These are phyloP conservation scores for Channa argus DNA, from an alignment of 2,113 vertebrate species.

Conservation along the genomic window DNA sequence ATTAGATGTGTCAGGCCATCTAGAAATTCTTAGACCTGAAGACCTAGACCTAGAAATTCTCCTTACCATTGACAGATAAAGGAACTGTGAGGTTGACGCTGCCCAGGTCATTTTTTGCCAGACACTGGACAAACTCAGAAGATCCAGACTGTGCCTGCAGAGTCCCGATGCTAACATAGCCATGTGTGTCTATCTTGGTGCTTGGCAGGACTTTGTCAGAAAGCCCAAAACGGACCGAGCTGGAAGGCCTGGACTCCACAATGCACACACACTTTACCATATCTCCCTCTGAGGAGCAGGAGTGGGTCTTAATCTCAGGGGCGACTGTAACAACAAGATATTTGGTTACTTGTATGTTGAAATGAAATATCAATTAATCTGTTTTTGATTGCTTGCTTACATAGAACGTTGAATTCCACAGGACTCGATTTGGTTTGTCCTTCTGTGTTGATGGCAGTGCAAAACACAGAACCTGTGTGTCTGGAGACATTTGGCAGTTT, in stretches of 20 bases:
- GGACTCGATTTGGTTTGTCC: constrained; percentile 55
- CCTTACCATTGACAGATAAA: constrained; percentile 40
- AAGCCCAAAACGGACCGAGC: constrained; percentile 63
- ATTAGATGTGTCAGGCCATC: not conserved
- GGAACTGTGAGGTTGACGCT: constrained; percentile 31
- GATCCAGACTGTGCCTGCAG: constrained; percentile 34
- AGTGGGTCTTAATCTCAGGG: constrained; percentile 70
- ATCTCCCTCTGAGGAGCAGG: constrained; percentile 47
- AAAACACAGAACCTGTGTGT: constrained; percentile 60
- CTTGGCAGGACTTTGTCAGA: constrained; percentile 37
- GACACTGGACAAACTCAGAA: constrained; percentile 58
- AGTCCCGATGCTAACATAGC: constrained; percentile 51
- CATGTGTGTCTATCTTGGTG: constrained; percentile 38
- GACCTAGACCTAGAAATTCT: too few species aligned
- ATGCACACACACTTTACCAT: constrained; percentile 70
- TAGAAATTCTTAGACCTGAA: not conserved
- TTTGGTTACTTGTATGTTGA: not conserved
- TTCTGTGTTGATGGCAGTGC: constrained; percentile 62
- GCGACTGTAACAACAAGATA: constrained; percentile 58
- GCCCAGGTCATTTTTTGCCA: constrained; percentile 72
- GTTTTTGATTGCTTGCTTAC: constrained; percentile 55
- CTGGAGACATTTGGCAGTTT: constrained; percentile 63
- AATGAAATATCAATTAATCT: too few species aligned
- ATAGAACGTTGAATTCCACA: constrained; percentile 58
- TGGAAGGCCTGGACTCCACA: constrained; percentile 71